Evolutionary conservation across 1,140 invertebrate genomes (phyloP), one percentile per base, ranked within the genome.

Genomic region (Micrasema minimum): DNA sequence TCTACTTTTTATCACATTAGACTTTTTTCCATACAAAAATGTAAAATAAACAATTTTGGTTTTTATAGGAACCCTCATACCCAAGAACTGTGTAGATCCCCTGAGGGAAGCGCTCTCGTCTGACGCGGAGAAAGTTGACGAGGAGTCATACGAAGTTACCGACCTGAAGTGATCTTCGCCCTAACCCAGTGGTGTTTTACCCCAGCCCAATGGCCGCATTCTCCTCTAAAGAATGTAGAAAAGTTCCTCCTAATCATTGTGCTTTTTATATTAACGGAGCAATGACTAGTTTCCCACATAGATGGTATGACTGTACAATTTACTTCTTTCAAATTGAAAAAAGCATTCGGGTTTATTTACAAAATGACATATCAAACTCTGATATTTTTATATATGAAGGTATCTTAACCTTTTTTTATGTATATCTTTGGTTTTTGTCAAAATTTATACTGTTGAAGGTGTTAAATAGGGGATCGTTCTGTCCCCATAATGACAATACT

Each of bases 1-100:
- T n/a, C n/a, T n/a, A n/a, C n/a, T n/a, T n/a, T n/a, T n/a, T n/a
- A n/a, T n/a, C n/a, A n/a, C n/a, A n/a, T n/a, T n/a, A n/a, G n/a
- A n/a, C n/a, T n/a, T n/a, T n/a, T n/a, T n/a, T n/a, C n/a, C n/a
- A n/a, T n/a, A n/a, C n/a, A n/a, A n/a, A n/a, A n/a, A n/a, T n/a
- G n/a, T n/a, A n/a, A n/a, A n/a, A n/a, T n/a, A n/a, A n/a, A n/a
- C n/a, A n/a, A n/a, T n/a, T n/a, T n/a, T n/a, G n/a, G n/a, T 48
- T 66, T 12, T 71, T 71, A 41, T 82, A 92, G 91, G 95, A 72
- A 96, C 93, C 9, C 80, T 96, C 67, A 96, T 96, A 83, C 95
- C 95, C 76, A 93, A 94, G 81, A 93, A 92, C 77, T 95, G 93
- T 80, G 91, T 95, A 74, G 90, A 93, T 72, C 80, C 90, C 23